Conservation (phyloP, 1,140 invertebrate species). For the Theocolax elegans region DNA sequence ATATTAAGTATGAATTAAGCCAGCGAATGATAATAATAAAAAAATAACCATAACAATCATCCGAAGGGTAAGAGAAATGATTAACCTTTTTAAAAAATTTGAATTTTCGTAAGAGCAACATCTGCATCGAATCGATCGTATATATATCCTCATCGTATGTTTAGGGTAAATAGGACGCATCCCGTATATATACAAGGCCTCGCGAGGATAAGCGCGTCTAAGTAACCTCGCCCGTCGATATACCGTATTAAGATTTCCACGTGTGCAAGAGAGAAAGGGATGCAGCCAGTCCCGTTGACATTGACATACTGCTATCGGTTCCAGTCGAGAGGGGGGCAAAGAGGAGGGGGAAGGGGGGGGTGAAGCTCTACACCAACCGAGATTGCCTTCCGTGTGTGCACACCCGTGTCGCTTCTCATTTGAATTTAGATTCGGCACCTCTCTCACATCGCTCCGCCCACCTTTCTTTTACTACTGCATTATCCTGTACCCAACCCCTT, state of each 20-base stretch:
- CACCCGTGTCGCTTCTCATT: constrained; percentile 53
- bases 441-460: background rate
- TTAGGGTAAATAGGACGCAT: constrained; percentile 2
- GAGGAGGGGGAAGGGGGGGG: background rate
- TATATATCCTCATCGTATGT: background rate
- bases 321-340: constrained; percentile 43
- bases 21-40: no score
- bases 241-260: constrained; percentile 42
- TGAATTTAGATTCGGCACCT: constrained; percentile 62
- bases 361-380: constrained; percentile 7
- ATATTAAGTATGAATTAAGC: no score
- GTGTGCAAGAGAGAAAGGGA: background rate
- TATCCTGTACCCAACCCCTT: background rate
- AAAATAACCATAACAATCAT: no score
- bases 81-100: no score
- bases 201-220: background rate
- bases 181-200: background rate
- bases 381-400: constrained; percentile 45
- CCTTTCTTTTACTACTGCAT: background rate
- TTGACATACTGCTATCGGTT: constrained; percentile 48
- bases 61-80: no score
- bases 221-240: constrained; percentile 16
- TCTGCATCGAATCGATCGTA: no score
- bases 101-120: no score
- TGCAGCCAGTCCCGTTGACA: constrained; percentile 43